Conservation (phyloP, 2,113 vertebrate species). For the Rallus limicola region DNA sequence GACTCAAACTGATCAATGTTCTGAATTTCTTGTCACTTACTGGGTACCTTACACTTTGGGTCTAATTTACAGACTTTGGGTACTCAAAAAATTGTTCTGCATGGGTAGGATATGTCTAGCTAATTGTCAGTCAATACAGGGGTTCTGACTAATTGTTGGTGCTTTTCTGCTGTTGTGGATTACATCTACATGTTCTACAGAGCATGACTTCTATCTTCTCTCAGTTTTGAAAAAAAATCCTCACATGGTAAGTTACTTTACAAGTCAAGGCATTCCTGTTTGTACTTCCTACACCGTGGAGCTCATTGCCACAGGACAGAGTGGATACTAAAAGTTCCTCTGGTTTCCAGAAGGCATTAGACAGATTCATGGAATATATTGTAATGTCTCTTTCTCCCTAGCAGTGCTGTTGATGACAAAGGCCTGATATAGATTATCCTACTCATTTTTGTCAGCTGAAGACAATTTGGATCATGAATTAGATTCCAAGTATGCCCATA, state of each 20-base stretch:
- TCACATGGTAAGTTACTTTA: neutral
- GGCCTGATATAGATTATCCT: neutral
- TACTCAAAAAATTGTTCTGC: neutral
- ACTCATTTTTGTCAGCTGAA: neutral
- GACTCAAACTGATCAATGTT: neutral
- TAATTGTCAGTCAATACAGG: neutral
- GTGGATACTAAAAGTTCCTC: neutral
- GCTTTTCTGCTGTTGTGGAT: neutral
- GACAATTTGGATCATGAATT: neutral
- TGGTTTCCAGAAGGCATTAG: neutral
- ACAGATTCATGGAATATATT: neutral
- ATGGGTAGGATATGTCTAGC: neutral
- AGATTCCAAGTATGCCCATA: neutral
- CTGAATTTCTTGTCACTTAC: constrained; percentile 30
- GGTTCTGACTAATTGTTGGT: neutral
- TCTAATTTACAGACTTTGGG: neutral
- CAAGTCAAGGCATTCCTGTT: neutral
- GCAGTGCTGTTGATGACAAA: neutral
- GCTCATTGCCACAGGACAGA: neutral
- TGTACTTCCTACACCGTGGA: neutral
- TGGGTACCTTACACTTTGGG: neutral
- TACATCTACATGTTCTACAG: neutral
- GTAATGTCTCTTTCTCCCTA: neutral
- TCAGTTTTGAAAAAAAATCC: neutral
- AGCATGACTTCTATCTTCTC: neutral